Evolutionary conservation across 2,888 invertebrate genomes (phyloP), one percentile per base, ranked within the genome.

Genomic region (Xestia xanthographa): DNA sequence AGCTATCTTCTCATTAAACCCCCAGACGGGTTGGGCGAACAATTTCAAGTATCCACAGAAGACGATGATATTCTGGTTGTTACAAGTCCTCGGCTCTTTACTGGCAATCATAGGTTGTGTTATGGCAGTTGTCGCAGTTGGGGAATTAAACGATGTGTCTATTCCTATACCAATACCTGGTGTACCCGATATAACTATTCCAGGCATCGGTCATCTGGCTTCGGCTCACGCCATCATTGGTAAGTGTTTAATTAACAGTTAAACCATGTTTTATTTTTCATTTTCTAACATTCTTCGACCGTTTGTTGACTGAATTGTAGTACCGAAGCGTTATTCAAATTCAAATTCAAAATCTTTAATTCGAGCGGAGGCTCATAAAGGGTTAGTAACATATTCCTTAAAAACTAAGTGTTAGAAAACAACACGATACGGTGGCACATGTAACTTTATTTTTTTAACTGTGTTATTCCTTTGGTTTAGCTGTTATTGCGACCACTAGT

Each of bases 51-150:
- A 91, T 45, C 88, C 92, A 0, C 80, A 92, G 2, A 94, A 93
- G 82, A 92, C 82, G 70, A 73, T 82, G 2, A 69, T 92, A 0
- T 94, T 94, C 75, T 91, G 90, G 84, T 45, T 90, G 2, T 76
- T 95, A 86, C 95, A 95, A 79, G 83, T 94, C 0, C 17, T 88
- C 3, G 95, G 95, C 3, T 91, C 94, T 0, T 26, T 83, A 5
- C 69, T 94, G 0, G 95, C 93, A 0, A 87, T 95, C 0, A 50
- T 86, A 43, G 95, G 95, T 1, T 89, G 91, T 53, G 78, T 89
- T 41, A 71, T 94, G 22, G 87, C 86, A 67, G 88, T 95, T 1
- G 26, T 70, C 3, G 83, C 20, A 9, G 45, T 89, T 53, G 2
- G 73, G 0, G 26, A 66, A 29, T 9, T 0, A 38, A 5, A 0